Percentiles rank a stretch among this genome's conserved stretches.
These are phyloP conservation scores for Parnassius apollo DNA, from an alignment of 2,888 invertebrate species.

Conservation along the genomic window DNA sequence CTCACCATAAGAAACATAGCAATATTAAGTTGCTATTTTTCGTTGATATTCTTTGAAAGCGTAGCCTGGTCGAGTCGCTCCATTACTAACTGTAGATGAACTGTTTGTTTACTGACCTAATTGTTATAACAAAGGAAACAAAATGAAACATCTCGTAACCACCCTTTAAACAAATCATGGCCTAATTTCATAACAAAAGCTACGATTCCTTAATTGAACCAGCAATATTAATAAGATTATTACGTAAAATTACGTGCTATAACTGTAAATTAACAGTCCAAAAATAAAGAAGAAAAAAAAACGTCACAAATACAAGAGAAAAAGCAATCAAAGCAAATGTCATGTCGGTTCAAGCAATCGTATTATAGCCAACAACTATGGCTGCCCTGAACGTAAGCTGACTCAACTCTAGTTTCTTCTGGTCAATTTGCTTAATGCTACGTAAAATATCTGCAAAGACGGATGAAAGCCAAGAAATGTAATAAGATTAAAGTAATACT, in stretches of 20 bases:
- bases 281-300: neutral
- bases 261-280: slow-evolving; percentile 5
- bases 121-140: too few species aligned
- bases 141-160: too few species aligned
- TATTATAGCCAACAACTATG: slow-evolving; percentile 1
- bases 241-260: slow-evolving; percentile 14
- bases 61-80: too few species aligned
- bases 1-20: too few species aligned
- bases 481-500: neutral
- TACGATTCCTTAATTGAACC: slow-evolving; percentile 3
- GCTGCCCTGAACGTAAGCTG: slow-evolving; percentile 4
- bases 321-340: slow-evolving; percentile 16
- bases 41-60: too few species aligned
- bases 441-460: slow-evolving; percentile 1
- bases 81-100: too few species aligned
- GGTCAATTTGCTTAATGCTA: slow-evolving; percentile 13
- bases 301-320: slow-evolving; percentile 3
- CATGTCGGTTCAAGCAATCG: slow-evolving; percentile 8
- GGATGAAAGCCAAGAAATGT: neutral
- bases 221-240: slow-evolving; percentile 1
- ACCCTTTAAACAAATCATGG: too few species aligned
- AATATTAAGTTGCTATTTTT: too few species aligned
- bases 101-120: too few species aligned
- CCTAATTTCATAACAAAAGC: neutral
- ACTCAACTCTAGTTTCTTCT: slow-evolving; percentile 2